Evolutionary conservation across 2,888 invertebrate species (phyloP), one percentile per base, ranked within the genome.

Genomic region (Luperina testacea): DNA sequence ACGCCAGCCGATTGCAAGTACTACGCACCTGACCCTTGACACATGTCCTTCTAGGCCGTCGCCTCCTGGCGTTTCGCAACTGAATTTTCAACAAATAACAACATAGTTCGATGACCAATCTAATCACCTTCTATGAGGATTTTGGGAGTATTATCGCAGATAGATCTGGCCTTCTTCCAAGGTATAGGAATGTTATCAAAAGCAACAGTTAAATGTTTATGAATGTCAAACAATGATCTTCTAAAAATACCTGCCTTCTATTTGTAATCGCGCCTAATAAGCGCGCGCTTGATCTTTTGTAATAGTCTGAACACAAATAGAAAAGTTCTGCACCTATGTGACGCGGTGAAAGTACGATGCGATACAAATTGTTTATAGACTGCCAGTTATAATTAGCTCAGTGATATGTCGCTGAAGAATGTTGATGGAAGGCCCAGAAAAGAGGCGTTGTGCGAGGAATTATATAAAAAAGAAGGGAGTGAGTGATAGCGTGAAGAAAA

Each of bases 251-350:
- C 24, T 2, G 42, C 4, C 27, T 48, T 51, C 61, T 81, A 72
- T 64, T 71, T 68, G 27, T 61, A 45, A 74, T 84, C 81, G 48
- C 74, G 59, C 75, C 82, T 74, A 81, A 82, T 83, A 85, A 81
- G 86, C 20, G 42, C 17, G 48, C 72, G 82, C 69, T 69, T 64
- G 32, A 32, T 75, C 42, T 75, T 74, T 72, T 75, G 64, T 67
- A 45, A 45, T 45, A 53, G 32, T 38, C 1, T 0, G 27, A 57
- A 65, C 65, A 48, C 7, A 80, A 84, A 84, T 82, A 82, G 84
- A 80, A 67, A 71, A 70, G 38, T 32, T 27, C 51, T 53, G 69
- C 38, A 61, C 9, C 11, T 38, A 68, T 24, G 15, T 69, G 63
- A 72, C 38, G 67, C 59, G 15, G n/a, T 48, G 72, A 51, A 67